Evolutionary conservation across 2,888 invertebrate species (phyloP).

Genomic region (Drosophila birchii): DNA sequence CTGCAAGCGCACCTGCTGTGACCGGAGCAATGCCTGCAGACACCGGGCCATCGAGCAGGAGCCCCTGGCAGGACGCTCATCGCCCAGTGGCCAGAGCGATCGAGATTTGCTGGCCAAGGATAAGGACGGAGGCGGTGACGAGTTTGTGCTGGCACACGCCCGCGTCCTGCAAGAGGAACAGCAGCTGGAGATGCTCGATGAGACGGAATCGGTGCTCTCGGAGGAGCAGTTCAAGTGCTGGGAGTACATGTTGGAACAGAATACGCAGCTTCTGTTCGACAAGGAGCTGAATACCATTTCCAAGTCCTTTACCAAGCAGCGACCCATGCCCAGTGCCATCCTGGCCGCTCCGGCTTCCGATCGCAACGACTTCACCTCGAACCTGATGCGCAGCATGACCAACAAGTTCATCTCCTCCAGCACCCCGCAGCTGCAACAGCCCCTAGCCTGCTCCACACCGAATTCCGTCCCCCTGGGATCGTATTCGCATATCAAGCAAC

Average conservation of each 20-base stretch:
- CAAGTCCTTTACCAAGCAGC: constrained; percentile 86
- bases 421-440: constrained; percentile 87
- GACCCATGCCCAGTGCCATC: constrained; percentile 33
- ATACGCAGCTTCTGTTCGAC: constrained; percentile 94
- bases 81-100: constrained; percentile 94
- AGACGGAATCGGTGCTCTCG: constrained; percentile 87
- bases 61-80: constrained; percentile 86
- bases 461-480: constrained; percentile 31
- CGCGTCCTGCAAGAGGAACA: constrained; percentile 87
- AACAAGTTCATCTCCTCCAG: constrained; percentile 88
- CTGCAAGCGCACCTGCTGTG: constrained; percentile 71
- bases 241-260: constrained; percentile 97
- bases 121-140: constrained; percentile 64
- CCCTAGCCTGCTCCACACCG: constrained; percentile 15
- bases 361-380: constrained; percentile 75
- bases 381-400: constrained; percentile 75
- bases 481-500: constrained; percentile 56
- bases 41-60: constrained; percentile 63
- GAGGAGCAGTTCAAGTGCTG: constrained; percentile 96
- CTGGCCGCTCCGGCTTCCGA: constrained; percentile 46
- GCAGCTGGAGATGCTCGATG: constrained; percentile 86
- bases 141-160: constrained; percentile 83
- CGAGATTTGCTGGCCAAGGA: constrained; percentile 84
- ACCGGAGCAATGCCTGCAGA: constrained; percentile 70
- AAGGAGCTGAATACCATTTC: constrained; percentile 93